phyloP scores from a whole-genome alignment of 2,888 invertebrate genomes.

The Myathropa florea region DNA sequence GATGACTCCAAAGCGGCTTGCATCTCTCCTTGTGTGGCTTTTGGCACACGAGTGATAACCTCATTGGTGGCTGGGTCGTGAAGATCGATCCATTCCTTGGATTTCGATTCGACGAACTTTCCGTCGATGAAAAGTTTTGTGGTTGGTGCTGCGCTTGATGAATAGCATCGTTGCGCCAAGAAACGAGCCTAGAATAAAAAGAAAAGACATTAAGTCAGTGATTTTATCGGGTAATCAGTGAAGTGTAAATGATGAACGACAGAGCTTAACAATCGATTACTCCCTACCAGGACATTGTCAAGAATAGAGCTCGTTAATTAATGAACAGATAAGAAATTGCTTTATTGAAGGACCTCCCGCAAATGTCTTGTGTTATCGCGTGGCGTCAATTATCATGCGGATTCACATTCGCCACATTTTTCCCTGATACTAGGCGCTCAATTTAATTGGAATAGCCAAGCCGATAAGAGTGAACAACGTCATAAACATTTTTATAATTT shows the following conservation, averaged over 20 bases:
- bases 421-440: neutral
- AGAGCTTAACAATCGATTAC: too few species aligned
- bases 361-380: neutral
- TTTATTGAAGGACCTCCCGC: neutral
- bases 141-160: slow-evolving; percentile 84
- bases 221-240: neutral
- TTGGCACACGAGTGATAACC: slow-evolving; percentile 91
- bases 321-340: neutral
- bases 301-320: neutral
- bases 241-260: neutral
- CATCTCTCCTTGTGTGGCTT: slow-evolving; percentile 94
- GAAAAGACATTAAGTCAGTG: neutral
- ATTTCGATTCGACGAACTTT: slow-evolving; percentile 95
- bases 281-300: too few species aligned
- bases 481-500: neutral
- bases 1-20: slow-evolving; percentile 92
- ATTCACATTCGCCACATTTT: neutral
- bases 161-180: slow-evolving; percentile 80
- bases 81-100: slow-evolving; percentile 96
- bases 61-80: slow-evolving; percentile 97
- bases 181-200: slow-evolving; percentile 73
- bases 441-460: neutral
- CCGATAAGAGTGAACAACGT: neutral
- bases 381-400: neutral
- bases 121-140: slow-evolving; percentile 98